Evolutionary conservation across 2,113 vertebrate species (phyloP).

Genomic region (Coptodon rendalli): DNA sequence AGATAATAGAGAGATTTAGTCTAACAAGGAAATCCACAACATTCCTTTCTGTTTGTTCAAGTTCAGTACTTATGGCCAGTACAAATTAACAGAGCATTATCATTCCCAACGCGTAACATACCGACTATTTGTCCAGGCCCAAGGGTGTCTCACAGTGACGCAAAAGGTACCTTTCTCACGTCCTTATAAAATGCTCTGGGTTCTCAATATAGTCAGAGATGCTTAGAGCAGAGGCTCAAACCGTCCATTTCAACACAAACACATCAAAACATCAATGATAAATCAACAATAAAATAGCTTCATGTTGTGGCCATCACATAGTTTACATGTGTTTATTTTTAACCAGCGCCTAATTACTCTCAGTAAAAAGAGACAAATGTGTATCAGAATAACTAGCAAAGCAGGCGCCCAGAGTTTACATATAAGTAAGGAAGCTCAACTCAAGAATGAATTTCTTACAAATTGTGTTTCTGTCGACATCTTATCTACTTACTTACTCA

Average conservation of each 20-base stretch:
- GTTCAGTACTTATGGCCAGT: not conserved
- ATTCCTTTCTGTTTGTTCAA: not conserved
- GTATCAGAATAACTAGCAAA: not conserved
- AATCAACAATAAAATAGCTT: not conserved
- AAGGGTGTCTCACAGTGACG: not conserved
- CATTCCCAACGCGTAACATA: not conserved
- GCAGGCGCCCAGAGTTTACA: not conserved
- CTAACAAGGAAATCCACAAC: not conserved
- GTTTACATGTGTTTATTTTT: not conserved
- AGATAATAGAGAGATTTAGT: not conserved
- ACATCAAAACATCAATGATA: not conserved
- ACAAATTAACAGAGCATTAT: not conserved
- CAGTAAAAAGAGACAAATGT: not conserved
- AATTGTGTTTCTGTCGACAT: not conserved
- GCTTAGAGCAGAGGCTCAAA: not conserved
- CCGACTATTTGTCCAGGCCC: not conserved
- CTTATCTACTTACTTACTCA: not conserved
- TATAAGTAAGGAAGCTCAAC: not conserved
- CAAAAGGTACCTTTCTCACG: not conserved
- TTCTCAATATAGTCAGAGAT: not conserved
- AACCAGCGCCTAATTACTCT: not conserved
- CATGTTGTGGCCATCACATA: not conserved
- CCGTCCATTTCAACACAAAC: not conserved
- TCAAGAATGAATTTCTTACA: not conserved
- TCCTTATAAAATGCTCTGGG: not conserved